phyloP scores from a whole-genome alignment of 1,140 invertebrate genomes.

The Euwallacea similis region DNA sequence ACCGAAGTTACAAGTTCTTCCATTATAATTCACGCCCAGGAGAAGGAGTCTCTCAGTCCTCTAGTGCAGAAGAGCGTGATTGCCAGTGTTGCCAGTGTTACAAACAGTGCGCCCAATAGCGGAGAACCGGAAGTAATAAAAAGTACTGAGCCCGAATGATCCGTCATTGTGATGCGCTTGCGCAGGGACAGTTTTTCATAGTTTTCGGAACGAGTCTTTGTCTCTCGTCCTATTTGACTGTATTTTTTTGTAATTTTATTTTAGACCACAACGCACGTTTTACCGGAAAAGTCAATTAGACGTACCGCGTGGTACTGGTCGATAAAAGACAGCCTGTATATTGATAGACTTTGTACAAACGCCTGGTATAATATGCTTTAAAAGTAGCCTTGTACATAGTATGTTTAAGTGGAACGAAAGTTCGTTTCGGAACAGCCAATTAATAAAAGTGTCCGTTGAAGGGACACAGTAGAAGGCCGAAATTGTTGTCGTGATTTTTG shows the following conservation, averaged over 20 bases:
- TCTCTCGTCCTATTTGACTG: no score
- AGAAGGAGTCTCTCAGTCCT: neutral
- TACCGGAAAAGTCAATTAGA: slow-evolving; percentile 23
- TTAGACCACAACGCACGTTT: slow-evolving; percentile 2
- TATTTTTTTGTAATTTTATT: slow-evolving; percentile 8
- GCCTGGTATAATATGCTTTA: slow-evolving; percentile 19
- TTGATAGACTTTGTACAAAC: slow-evolving; percentile 25
- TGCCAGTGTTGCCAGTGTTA: slow-evolving; percentile 37
- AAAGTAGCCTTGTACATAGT: slow-evolving; percentile 1
- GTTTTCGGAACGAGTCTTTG: no score
- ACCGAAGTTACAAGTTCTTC: slow-evolving; percentile 44
- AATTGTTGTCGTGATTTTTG: no score
- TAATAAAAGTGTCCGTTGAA: no score
- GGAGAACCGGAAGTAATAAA: slow-evolving; percentile 40
- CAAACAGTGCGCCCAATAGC: slow-evolving; percentile 25
- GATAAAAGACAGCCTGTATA: slow-evolving; percentile 28
- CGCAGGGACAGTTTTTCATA: slow-evolving; percentile 21
- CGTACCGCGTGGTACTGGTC: no score
- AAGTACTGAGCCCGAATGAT: slow-evolving; percentile 47
- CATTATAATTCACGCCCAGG: slow-evolving; percentile 37
- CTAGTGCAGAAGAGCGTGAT: slow-evolving; percentile 44
- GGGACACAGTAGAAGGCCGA: no score
- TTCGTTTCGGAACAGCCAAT: no score
- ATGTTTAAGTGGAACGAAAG: slow-evolving; percentile 15
- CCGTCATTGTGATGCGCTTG: slow-evolving; percentile 44